Evolutionary conservation across 30 jellyfish, hydroid and myxozoan species (phyloP).

Genomic region (Nemopilema nomurai): DNA sequence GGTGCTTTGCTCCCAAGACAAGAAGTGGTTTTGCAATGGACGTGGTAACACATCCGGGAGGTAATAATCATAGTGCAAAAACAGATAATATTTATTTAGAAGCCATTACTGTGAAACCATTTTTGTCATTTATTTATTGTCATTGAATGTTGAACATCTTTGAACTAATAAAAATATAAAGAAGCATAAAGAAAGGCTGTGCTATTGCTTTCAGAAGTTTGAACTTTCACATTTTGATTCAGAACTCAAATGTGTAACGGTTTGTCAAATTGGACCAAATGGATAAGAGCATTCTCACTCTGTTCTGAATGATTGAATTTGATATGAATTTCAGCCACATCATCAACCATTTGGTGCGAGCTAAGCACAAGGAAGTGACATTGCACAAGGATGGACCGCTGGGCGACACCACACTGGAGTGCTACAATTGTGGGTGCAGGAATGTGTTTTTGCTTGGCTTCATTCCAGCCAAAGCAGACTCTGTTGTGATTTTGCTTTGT

Average conservation of each 20-base stretch:
- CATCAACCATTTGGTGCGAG: constrained; percentile 96
- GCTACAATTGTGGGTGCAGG: constrained; percentile 98
- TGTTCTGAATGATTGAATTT: too few relatives aligned
- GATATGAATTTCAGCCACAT: constrained; percentile 74
- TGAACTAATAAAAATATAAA: too few relatives aligned
- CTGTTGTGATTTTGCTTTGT: constrained; percentile 96
- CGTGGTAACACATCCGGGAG: constrained; percentile 98
- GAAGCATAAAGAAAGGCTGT: too few relatives aligned
- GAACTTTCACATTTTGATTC: too few relatives aligned
- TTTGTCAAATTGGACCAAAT: too few relatives aligned
- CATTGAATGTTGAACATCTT: too few relatives aligned
- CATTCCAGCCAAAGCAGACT: constrained; percentile 98
- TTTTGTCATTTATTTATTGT: too few relatives aligned
- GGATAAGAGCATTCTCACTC: too few relatives aligned
- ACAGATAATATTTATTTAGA: neutral
- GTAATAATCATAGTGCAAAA: constrained; percentile 30
- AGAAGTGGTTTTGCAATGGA: constrained; percentile 99
- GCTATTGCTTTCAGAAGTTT: too few relatives aligned
- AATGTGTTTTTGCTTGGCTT: constrained; percentile 99
- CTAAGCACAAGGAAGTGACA: constrained; percentile 98
- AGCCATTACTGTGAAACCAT: neutral
- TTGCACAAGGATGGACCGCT: constrained; percentile 99
- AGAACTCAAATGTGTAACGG: neutral
- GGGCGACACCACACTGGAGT: constrained; percentile 94
- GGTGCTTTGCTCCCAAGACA: constrained; percentile 75